Evolutionary conservation across 2,888 invertebrate species (phyloP).

Genomic region (Ashinkailepas kermadecensis): DNA sequence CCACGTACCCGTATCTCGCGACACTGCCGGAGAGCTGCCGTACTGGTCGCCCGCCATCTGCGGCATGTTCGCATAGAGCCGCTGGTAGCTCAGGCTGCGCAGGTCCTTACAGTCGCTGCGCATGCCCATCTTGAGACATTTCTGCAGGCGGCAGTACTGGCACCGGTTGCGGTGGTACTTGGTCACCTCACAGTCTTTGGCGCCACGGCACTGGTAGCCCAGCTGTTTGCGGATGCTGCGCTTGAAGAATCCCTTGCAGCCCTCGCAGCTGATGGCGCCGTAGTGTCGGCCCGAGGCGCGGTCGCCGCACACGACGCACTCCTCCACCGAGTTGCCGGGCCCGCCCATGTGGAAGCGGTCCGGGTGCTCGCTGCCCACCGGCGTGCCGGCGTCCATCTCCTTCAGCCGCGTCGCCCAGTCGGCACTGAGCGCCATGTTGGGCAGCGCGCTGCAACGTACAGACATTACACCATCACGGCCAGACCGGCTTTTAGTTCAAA

Average conservation of each 20-base stretch:
- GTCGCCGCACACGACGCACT: slow-evolving; percentile 93
- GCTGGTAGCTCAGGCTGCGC: slow-evolving; percentile 19
- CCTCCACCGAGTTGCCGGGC: slow-evolving; percentile 47
- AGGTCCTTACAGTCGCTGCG: slow-evolving; percentile 88
- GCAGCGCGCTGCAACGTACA: neutral
- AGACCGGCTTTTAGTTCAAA: too few relatives aligned
- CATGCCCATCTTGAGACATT: slow-evolving; percentile 97
- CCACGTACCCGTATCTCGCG: neutral
- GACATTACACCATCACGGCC: too few relatives aligned
- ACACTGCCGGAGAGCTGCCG: neutral
- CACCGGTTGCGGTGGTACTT: slow-evolving; percentile 97
- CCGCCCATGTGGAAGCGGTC: neutral
- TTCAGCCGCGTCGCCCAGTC: slow-evolving; percentile 34
- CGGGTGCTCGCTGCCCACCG: neutral
- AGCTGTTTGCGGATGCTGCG: slow-evolving; percentile 92
- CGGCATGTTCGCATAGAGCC: slow-evolving; percentile 32
- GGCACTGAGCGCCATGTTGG: slow-evolving; percentile 14
- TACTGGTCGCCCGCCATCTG: slow-evolving; percentile 24
- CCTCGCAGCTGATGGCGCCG: slow-evolving; percentile 83
- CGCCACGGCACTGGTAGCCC: slow-evolving; percentile 92
- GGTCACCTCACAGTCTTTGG: slow-evolving; percentile 94
- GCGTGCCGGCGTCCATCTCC: slow-evolving; percentile 30
- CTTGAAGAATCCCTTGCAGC: slow-evolving; percentile 98
- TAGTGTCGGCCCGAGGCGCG: slow-evolving; percentile 89
- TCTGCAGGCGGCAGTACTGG: slow-evolving; percentile 95